Evolutionary conservation across 37 sponge, comb jelly and placozoan species (phyloP).

Genomic region (Spongilla lacustris): DNA sequence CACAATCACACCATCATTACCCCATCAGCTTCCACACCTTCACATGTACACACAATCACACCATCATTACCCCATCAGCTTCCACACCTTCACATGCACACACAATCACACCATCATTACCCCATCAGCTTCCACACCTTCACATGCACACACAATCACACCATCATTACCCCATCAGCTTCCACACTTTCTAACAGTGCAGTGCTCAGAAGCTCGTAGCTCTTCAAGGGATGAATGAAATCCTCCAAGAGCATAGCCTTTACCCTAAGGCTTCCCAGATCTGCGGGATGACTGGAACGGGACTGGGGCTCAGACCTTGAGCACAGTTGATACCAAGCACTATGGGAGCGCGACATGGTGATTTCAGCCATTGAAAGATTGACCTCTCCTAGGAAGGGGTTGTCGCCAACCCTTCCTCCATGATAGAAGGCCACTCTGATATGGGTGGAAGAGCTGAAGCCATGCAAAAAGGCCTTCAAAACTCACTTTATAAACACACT

Average conservation of each 20-base stretch:
- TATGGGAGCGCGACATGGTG: constrained; percentile 7
- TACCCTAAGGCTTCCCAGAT: constrained; percentile 54
- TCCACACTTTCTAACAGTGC: constrained; percentile 30
- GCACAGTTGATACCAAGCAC: constrained; percentile 47
- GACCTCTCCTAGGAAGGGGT: constrained; percentile 67
- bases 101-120: not conserved
- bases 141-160: not conserved
- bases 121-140: not conserved
- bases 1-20: too few relatives aligned
- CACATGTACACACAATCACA: too few relatives aligned
- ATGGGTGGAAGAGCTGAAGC: not conserved
- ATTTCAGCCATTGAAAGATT: constrained; percentile 4
- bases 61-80: too few relatives aligned
- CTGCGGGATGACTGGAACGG: not conserved
- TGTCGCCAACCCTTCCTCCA: constrained; percentile 29
- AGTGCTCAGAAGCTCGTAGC: constrained; percentile 48
- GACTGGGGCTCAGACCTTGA: constrained; percentile 14
- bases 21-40: too few relatives aligned
- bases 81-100: too few relatives aligned
- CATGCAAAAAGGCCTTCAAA: not conserved
- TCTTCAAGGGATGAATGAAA: constrained; percentile 27
- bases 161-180: not conserved
- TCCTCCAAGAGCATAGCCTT: constrained; percentile 25
- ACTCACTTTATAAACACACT: not conserved
- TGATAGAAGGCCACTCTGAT: constrained; percentile 46